Base-by-base conservation (phyloP, 2,888 invertebrate species). In the Drosophila borealis region DNA sequence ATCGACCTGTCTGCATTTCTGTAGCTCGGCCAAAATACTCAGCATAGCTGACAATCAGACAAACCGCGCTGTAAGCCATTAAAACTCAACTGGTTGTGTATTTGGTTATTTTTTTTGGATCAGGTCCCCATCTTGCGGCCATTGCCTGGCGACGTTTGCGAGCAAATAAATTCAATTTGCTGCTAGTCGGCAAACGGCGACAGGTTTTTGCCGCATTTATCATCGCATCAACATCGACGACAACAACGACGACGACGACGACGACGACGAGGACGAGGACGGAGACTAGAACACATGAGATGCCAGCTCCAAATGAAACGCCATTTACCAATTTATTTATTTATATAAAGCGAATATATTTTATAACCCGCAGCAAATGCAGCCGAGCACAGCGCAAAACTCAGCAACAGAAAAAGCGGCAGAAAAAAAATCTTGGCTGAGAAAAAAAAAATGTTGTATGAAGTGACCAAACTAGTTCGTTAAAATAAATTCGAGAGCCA, bases 391-490 rank as follows among this genome's bases (percentile, higher is more conserved):
- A 68, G 50, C 46, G 45, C 49, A 51, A 49, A 41, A 36, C 41
- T 17, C 37, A 17, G 45, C 60, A 64, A 48, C 55, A 66, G 44
- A 33, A 57, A 51, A 54, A 48, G 11, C 36, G 64, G 50, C 60
- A 44, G 42, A 25, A 62, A 45, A 44, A 56, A 55, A 74, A 62
- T 69, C 67, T 61, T 63, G 36, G 14, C 34, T 63, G 29, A 46
- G 21, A 61, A 48, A 71, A 63, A 83, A 75, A 81, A 78, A 80
- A 78, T 88, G 89, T 81, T 87, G 89, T 83, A 87, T 89, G 84
- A 87, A 88, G 89, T 88, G 81, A 80, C 87, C 88, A 90, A 90
- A 90, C 89, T 89, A 90, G 90, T 91, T 91, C 90, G 90, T 91
- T 90, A 91, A 91, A 90, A 88, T 87, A 87, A 89, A 88, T 87